Evolutionary conservation across 1,140 invertebrate species (phyloP), one percentile per base, ranked within the genome.

Genomic region (Papilio xuthus): DNA sequence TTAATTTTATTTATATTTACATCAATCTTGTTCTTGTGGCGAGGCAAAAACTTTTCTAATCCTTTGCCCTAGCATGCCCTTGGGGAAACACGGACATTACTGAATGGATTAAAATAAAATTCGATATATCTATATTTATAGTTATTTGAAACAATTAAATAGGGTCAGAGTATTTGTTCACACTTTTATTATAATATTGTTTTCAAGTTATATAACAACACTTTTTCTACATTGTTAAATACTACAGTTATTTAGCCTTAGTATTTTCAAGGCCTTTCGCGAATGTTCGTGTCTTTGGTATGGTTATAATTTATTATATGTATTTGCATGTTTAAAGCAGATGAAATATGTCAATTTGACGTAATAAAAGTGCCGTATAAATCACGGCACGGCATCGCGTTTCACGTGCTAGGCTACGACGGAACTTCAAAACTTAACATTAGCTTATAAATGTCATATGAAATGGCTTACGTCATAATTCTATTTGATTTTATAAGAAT

Each of bases 281-380:
- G 56, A 60, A 23, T 26, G 56, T 60, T 60, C 56, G 56, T 60
- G 56, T 60, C 20, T 7, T 60, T 26, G 4, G 56, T 60, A 60
- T 23, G 20, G 32, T 47, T 4, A 26, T 12, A 26, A 60, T 23
- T 60, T 60, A 60, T 60, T 23, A 9, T 12, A 60, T 60, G 20
- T 60, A 23, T 60, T 60, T 60, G 53, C 53, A 60, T 60, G 10
- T 26, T 60, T 60, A 60, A 60, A 60, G 10, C 10, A 13, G 56
- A 60, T 26, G 56, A 60, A 60, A 60, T 60, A 60, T 60, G 26
- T 60, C 56, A 60, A 60, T 60, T 60, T 60, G 60, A 67, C 60
- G 26, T 67, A 67, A 67, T 67, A 67, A 67, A 67, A 67, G 12
- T 67, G 23, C 12, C 60, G 60, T 32, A 28, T 67, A 67, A 67